Evolutionary conservation across 2,113 vertebrate species (phyloP).

Genomic region (Fukomys damarensis): DNA sequence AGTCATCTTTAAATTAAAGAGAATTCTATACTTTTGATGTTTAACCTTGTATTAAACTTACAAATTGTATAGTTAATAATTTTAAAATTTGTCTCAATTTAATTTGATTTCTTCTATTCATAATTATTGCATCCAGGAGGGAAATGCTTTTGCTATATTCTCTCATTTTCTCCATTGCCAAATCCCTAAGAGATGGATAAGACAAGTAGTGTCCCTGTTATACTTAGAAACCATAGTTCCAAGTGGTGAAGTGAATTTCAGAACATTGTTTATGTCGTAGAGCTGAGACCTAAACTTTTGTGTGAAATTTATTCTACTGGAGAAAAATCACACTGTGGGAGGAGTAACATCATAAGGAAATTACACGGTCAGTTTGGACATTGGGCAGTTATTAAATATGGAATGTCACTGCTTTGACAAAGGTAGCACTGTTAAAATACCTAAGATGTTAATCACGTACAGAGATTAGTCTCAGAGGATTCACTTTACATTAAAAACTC

Average conservation of each 20-base stretch:
- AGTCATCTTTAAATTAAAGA: not conserved
- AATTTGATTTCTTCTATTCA: not conserved
- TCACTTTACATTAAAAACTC: constrained; percentile 17
- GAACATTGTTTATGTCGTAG: not conserved
- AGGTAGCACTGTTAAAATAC: constrained; percentile 21
- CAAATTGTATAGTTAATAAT: not conserved
- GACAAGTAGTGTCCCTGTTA: not conserved
- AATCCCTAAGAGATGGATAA: not conserved
- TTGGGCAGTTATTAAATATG: not conserved
- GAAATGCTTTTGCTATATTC: not conserved
- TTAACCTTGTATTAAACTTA: not conserved
- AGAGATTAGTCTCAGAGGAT: not conserved
- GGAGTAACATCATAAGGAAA: not conserved
- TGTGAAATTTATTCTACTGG: not conserved
- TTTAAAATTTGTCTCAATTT: constrained; percentile 12
- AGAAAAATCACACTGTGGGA: not conserved
- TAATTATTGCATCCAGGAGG: not conserved
- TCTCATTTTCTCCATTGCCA: not conserved
- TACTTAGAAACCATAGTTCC: not conserved
- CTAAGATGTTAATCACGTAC: not conserved
- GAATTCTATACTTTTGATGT: not conserved
- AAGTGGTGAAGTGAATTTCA: not conserved
- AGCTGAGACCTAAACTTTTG: not conserved
- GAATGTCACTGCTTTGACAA: not conserved
- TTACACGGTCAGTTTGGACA: not conserved